A percentile compares a stretch with the other conserved stretches of the same genome.
Conservation (phyloP, 2,113 vertebrate genomes). For the Hypanus sabinus region DNA sequence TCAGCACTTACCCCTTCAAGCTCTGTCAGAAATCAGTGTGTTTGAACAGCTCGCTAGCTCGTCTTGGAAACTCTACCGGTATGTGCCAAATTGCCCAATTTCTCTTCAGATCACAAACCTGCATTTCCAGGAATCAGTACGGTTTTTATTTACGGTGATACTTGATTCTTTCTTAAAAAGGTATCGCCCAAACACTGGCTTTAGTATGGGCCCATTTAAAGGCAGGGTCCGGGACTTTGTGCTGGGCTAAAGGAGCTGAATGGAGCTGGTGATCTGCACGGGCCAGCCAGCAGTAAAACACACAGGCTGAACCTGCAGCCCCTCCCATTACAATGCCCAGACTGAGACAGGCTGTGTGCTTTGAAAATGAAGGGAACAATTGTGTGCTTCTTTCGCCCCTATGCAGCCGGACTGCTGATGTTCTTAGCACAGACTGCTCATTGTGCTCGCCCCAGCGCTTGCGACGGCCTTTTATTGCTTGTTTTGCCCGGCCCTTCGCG, state of each 20-base stretch:
- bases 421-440: background rate
- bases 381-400: background rate
- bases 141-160: background rate
- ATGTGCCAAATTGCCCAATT: no score
- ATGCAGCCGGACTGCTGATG: background rate
- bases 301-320: background rate
- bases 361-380: constrained; percentile 17
- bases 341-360: background rate
- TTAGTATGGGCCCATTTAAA: background rate
- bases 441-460: background rate
- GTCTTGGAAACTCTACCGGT: no score
- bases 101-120: no score
- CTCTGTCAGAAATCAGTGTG: no score
- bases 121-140: no score
- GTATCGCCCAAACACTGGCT: background rate
- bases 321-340: background rate
- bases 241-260: background rate
- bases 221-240: background rate
- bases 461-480: background rate
- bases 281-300: background rate
- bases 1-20: no score
- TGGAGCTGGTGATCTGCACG: background rate
- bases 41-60: no score
- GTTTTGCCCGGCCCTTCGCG: background rate
- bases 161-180: background rate